phyloP scores from a whole-genome alignment of 2,888 invertebrate genomes.

The Platycheirus rosarum region DNA sequence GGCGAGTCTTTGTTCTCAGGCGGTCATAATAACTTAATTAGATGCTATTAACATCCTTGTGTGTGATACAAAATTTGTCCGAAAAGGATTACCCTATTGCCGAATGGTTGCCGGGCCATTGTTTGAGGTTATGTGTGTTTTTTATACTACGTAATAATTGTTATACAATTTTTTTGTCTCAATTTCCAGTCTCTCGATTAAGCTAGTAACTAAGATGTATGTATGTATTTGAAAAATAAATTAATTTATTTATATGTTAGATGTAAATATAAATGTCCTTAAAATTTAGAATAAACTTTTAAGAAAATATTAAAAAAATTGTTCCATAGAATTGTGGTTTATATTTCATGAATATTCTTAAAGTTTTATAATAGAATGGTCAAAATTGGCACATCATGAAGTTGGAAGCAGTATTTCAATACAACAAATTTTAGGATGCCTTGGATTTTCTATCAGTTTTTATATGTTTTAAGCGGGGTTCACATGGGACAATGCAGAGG shows the following conservation, averaged over 20 bases:
- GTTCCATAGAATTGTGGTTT: slow-evolving; percentile 40
- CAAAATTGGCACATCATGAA: no score
- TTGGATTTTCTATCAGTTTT: no score
- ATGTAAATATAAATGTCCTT: slow-evolving; percentile 59
- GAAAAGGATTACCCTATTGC: slow-evolving; percentile 49
- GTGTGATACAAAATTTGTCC: slow-evolving; percentile 72
- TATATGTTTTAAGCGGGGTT: no score
- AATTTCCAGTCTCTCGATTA: slow-evolving; percentile 51
- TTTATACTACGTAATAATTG: slow-evolving; percentile 65
- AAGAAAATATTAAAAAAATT: slow-evolving; percentile 55
- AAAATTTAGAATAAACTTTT: slow-evolving; percentile 35
- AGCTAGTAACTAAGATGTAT: slow-evolving; percentile 15
- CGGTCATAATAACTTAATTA: slow-evolving; percentile 65
- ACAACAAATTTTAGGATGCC: no score
- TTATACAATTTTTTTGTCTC: slow-evolving; percentile 72
- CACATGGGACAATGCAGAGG: no score
- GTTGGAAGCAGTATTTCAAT: no score
- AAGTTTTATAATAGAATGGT: no score
- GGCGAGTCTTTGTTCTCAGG: slow-evolving; percentile 40
- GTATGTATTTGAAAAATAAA: slow-evolving; percentile 46
- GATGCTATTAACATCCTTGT: slow-evolving; percentile 60
- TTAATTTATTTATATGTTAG: no score
- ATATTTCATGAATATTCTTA: background rate
- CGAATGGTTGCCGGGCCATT: slow-evolving; percentile 49
- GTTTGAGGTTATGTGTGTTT: slow-evolving; percentile 50